A percentile compares a stretch with the other conserved stretches of the same genome.
These are phyloP conservation scores for Diarsia rubi DNA, from an alignment of 2,888 invertebrate genomes.

Conservation along the genomic window DNA sequence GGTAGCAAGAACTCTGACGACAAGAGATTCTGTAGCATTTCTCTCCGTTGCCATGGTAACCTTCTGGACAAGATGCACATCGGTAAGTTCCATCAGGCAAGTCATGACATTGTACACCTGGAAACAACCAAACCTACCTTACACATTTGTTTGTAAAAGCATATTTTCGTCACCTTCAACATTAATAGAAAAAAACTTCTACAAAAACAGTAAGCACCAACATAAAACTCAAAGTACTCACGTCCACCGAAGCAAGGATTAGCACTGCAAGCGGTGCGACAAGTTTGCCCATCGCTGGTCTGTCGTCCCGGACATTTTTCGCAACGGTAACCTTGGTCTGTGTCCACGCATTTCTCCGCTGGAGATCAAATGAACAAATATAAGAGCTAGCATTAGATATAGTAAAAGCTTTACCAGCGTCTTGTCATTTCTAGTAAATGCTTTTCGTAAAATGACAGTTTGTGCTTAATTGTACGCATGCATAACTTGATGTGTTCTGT, in stretches of 20 bases:
- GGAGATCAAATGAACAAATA: neutral
- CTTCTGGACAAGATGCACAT: slow-evolving; percentile 96
- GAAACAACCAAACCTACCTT: neutral
- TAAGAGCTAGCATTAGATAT: neutral
- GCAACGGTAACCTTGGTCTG: slow-evolving; percentile 93
- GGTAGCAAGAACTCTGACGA: slow-evolving; percentile 76
- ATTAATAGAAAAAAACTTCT: neutral
- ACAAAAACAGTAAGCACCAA: neutral
- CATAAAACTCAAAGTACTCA: slow-evolving; percentile 72
- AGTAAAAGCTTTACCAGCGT: neutral
- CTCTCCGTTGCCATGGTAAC: slow-evolving; percentile 94
- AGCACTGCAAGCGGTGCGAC: slow-evolving; percentile 94
- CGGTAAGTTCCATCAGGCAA: slow-evolving; percentile 90
- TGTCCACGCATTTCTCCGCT: slow-evolving; percentile 93
- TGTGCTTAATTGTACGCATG: neutral
- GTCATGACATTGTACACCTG: slow-evolving; percentile 84
- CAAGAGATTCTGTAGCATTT: slow-evolving; percentile 90
- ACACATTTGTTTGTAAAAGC: neutral
- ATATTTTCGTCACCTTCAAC: neutral
- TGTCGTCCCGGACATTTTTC: slow-evolving; percentile 94
- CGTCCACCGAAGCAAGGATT: slow-evolving; percentile 88
- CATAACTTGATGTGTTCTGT: neutral
- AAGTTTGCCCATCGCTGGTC: slow-evolving; percentile 94
- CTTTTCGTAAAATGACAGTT: neutral
- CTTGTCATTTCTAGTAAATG: neutral